A percentile compares a stretch with the other conserved stretches of the same genome.
Conservation (phyloP, 2,797 vertebrate genomes). For the Falco novaeseelandiae region DNA sequence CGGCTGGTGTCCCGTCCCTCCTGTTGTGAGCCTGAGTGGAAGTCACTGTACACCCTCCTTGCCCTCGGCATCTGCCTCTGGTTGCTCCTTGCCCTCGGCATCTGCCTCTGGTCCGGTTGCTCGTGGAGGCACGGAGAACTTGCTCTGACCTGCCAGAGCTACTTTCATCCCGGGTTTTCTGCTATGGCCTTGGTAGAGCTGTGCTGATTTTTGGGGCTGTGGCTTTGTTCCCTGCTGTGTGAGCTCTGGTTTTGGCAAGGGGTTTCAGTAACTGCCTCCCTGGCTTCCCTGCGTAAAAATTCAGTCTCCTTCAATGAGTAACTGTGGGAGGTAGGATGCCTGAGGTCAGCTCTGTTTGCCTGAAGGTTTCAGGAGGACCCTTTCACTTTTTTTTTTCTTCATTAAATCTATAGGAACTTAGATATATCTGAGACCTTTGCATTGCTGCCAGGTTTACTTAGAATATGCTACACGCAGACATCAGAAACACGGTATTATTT, state of each 20-base stretch:
- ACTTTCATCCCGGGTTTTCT: neutral
- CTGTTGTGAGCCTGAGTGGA: neutral
- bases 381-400: neutral
- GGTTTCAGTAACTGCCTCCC: neutral
- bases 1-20: neutral
- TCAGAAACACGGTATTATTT: neutral
- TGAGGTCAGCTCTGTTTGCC: neutral
- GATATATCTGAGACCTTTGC: neutral
- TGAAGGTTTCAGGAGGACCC: neutral
- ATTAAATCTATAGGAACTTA: neutral
- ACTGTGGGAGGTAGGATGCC: neutral
- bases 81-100: neutral
- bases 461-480: rapidly evolving
- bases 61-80: neutral
- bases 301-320: neutral
- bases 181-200: neutral
- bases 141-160: neutral
- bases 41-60: rapidly evolving
- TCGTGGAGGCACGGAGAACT: neutral
- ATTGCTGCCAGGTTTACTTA: neutral
- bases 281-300: neutral
- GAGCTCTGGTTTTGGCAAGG: neutral
- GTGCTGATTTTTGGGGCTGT: rapidly evolving
- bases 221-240: neutral
- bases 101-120: neutral